Conservation (phyloP, 2,888 invertebrate species). For the Dasypogon diadema region DNA sequence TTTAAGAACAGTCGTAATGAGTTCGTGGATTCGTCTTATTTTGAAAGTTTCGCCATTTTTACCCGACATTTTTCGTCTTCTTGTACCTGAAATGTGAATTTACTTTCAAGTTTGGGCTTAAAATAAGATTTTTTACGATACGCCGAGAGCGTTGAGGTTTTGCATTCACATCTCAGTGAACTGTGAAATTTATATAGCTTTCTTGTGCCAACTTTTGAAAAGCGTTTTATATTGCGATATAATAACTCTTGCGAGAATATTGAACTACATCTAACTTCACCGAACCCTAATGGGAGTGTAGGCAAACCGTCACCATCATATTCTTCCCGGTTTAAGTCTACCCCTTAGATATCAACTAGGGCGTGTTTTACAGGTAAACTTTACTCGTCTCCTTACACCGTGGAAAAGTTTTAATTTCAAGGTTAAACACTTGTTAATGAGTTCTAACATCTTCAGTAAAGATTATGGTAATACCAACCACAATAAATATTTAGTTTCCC, state of each 20-base stretch:
- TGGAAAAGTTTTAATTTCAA: conserved; percentile 34
- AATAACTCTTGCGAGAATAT: not conserved
- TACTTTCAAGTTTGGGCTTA: not conserved
- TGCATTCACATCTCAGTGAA: not conserved
- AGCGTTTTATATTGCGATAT: not conserved
- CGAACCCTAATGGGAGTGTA: no score
- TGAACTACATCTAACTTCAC: not conserved
- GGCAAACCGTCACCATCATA: no score
- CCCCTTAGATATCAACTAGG: no score
- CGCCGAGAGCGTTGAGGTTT: not conserved
- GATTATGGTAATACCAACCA: conserved; percentile 19
- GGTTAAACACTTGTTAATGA: conserved; percentile 44
- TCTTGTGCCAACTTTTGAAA: not conserved
- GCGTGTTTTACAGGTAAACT: no score
- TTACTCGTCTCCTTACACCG: not conserved
- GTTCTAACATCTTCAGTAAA: conserved; percentile 19
- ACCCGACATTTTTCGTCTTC: not conserved
- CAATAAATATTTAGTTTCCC: not conserved
- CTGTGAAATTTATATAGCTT: not conserved
- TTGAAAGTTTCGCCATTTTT: not conserved
- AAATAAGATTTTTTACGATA: not conserved
- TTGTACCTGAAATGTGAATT: not conserved
- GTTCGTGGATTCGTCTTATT: not conserved
- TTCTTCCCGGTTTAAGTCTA: no score
- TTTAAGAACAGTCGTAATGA: not conserved